Evolutionary conservation across 2,113 vertebrate genomes (phyloP).

Genomic region (Origma solitaria): DNA sequence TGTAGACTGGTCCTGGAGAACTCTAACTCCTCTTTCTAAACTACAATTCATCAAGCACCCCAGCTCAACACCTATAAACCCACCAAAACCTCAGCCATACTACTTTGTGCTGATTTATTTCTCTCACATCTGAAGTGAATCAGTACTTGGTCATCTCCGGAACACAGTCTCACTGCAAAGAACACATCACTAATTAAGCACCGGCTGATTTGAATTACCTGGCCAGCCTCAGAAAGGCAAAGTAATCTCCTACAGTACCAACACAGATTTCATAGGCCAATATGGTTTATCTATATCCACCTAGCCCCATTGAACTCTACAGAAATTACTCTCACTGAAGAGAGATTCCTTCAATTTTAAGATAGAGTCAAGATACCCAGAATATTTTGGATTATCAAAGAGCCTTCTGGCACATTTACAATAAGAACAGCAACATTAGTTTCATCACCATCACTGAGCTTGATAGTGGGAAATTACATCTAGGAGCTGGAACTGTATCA

Average conservation of each 20-base stretch:
- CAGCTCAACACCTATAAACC: neutral
- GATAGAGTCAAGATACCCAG: neutral
- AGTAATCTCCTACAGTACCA: neutral
- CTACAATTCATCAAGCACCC: neutral
- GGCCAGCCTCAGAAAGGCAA: neutral
- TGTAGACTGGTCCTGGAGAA: neutral
- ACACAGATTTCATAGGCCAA: neutral
- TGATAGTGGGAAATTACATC: constrained; percentile 7
- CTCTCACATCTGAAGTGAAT: neutral
- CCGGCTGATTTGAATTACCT: neutral
- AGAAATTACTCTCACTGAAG: neutral
- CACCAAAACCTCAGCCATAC: neutral
- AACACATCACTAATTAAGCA: neutral
- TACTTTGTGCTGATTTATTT: neutral
- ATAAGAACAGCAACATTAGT: neutral
- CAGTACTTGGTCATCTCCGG: neutral
- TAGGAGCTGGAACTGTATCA: neutral
- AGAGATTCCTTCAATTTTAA: neutral
- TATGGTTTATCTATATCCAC: neutral
- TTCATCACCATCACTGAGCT: neutral
- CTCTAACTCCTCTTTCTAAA: neutral
- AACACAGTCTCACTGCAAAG: neutral
- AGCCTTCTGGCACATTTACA: constrained; percentile 17
- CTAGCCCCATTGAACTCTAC: neutral
- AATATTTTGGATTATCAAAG: constrained; percentile 25